phyloP scores from a whole-genome alignment of 2,797 vertebrate genomes.

The Thaleichthys pacificus region DNA sequence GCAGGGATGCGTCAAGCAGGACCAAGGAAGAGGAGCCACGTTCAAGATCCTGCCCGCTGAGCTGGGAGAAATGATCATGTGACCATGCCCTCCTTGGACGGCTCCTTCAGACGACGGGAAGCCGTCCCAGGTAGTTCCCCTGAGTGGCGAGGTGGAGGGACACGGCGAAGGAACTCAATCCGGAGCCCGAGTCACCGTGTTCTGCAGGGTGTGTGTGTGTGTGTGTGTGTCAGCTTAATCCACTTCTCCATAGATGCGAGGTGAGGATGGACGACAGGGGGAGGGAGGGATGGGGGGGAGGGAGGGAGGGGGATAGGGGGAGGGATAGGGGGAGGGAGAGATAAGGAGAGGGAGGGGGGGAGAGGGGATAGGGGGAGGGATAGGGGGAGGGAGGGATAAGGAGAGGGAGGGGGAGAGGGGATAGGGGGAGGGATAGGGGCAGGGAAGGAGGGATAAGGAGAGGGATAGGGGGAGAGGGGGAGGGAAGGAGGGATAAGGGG shows the following conservation, averaged over 20 bases:
- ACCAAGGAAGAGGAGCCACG: background rate
- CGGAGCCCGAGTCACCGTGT: background rate
- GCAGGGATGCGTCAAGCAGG: background rate
- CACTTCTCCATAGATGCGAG: background rate
- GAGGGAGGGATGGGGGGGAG: too few relatives aligned
- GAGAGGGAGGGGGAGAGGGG: too few relatives aligned
- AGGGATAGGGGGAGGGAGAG: background rate
- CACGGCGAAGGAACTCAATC: background rate
- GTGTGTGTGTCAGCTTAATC: background rate
- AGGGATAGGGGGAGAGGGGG: background rate
- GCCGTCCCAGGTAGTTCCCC: background rate
- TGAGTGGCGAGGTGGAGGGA: background rate
- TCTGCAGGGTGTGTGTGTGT: background rate
- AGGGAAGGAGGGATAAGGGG: background rate
- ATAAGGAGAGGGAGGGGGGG: background rate
- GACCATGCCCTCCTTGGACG: background rate
- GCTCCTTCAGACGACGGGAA: background rate
- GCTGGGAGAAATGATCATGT: background rate
- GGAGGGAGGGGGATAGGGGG: too few relatives aligned
- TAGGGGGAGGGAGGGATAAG: too few relatives aligned
- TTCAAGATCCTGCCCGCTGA: conserved; percentile 1
- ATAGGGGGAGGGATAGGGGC: background rate
- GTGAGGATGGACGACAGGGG: background rate
- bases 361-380: background rate
- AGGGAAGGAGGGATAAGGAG: background rate